These are phyloP conservation scores for Sipunculus nudus DNA, from an alignment of 2,888 invertebrate species.

Conservation along the genomic window DNA sequence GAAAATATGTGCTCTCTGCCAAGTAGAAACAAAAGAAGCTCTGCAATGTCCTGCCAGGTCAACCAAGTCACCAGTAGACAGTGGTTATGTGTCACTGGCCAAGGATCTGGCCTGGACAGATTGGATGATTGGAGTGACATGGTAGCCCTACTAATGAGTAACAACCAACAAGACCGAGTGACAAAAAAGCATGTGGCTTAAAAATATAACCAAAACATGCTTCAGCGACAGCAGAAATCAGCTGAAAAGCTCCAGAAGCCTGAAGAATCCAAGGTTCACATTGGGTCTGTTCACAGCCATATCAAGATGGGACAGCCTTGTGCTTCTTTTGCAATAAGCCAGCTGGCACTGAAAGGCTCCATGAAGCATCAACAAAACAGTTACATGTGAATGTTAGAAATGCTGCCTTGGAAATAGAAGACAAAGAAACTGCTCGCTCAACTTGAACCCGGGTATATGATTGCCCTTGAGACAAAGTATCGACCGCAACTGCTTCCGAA, in stretches of 20 bases:
- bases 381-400: background rate
- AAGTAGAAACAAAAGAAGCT: background rate
- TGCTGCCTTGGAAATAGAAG: background rate
- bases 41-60: background rate
- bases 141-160: background rate
- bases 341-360: too few relatives aligned
- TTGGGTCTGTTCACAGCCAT: background rate
- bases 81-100: background rate
- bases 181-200: background rate
- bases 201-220: too few relatives aligned
- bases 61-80: background rate
- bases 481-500: background rate
- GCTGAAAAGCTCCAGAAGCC: too few relatives aligned
- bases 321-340: too few relatives aligned
- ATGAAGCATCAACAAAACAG: background rate
- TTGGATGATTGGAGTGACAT: background rate
- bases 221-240: too few relatives aligned
- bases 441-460: too few relatives aligned
- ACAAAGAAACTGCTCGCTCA: too few relatives aligned
- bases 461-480: too few relatives aligned
- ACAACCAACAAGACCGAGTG: background rate
- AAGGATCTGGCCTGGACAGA: background rate
- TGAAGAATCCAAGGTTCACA: background rate
- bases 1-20: background rate
- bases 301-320: background rate